Conservation (phyloP, 2,888 invertebrate species). For the Melanostoma mellinum region DNA sequence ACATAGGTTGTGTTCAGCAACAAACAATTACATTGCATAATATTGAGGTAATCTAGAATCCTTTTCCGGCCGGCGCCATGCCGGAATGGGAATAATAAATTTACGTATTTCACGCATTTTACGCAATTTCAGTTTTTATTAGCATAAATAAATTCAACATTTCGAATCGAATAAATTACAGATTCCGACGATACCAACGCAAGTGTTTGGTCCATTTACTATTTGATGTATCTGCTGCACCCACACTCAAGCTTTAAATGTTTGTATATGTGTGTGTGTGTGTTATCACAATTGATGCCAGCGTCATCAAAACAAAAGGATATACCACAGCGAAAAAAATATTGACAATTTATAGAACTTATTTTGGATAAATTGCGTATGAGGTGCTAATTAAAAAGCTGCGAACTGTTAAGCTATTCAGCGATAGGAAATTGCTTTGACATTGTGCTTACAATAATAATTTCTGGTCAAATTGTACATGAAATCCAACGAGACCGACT, state of each 20-base stretch:
- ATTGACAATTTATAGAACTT: constrained; percentile 49
- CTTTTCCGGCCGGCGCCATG: background rate
- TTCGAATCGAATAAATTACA: constrained; percentile 51
- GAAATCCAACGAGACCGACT: constrained; percentile 37
- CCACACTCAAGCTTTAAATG: no score
- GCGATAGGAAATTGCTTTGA: constrained; percentile 53
- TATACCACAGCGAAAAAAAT: constrained; percentile 7
- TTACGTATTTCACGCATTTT: constrained; percentile 31
- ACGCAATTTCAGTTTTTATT: constrained; percentile 67
- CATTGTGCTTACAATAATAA: constrained; percentile 57
- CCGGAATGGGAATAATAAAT: constrained; percentile 53
- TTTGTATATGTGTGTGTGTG: constrained; percentile 8
- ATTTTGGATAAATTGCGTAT: constrained; percentile 58
- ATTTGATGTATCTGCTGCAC: constrained; percentile 33
- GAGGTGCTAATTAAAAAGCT: constrained; percentile 69
- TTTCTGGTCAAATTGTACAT: constrained; percentile 63
- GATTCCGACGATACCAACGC: constrained; percentile 5
- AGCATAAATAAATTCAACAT: constrained; percentile 63
- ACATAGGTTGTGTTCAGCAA: constrained; percentile 17
- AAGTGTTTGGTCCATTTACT: constrained; percentile 31
- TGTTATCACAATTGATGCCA: constrained; percentile 27
- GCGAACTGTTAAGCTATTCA: constrained; percentile 52
- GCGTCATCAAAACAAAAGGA: constrained; percentile 61
- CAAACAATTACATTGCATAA: background rate
- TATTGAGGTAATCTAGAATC: constrained; percentile 17